These are phyloP conservation scores for Saturnia pavonia DNA, from an alignment of 2,888 invertebrate species.

Conservation along the genomic window DNA sequence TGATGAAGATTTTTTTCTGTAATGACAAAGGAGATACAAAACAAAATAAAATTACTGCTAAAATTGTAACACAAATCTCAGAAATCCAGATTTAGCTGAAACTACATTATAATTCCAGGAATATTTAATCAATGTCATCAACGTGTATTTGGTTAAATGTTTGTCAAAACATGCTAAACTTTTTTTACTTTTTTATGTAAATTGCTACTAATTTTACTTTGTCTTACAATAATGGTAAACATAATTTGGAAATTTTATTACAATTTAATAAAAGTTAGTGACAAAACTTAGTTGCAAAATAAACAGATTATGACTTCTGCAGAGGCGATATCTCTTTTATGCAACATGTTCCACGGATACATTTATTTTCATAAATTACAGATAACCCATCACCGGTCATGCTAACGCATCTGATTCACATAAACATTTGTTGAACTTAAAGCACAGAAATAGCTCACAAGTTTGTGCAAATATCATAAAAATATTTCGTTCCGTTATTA, in stretches of 20 bases:
- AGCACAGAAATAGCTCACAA: neutral
- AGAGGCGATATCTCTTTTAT: neutral
- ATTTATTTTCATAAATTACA: slow-evolving; percentile 1
- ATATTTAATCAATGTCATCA: neutral
- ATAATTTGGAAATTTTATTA: neutral
- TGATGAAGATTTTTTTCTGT: slow-evolving; percentile 95
- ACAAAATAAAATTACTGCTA: slow-evolving; percentile 67
- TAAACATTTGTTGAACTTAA: neutral
- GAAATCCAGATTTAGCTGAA: neutral
- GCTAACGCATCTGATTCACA: neutral
- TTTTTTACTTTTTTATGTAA: neutral
- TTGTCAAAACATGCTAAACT: neutral
- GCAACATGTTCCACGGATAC: neutral
- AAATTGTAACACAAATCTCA: neutral
- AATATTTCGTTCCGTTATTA: slow-evolving; percentile 9
- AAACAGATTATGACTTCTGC: neutral
- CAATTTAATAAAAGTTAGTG: neutral
- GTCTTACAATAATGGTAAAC: neutral
- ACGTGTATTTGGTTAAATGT: no score
- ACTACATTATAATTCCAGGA: neutral
- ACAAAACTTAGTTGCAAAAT: neutral
- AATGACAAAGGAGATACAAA: slow-evolving; percentile 83
- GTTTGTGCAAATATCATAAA: neutral
- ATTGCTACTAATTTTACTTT: neutral
- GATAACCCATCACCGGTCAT: neutral